A percentile compares a stretch with the other conserved stretches of the same genome.
phyloP scores from a whole-genome alignment of 2,113 vertebrate species.

The Heterotilapia buettikoferi region DNA sequence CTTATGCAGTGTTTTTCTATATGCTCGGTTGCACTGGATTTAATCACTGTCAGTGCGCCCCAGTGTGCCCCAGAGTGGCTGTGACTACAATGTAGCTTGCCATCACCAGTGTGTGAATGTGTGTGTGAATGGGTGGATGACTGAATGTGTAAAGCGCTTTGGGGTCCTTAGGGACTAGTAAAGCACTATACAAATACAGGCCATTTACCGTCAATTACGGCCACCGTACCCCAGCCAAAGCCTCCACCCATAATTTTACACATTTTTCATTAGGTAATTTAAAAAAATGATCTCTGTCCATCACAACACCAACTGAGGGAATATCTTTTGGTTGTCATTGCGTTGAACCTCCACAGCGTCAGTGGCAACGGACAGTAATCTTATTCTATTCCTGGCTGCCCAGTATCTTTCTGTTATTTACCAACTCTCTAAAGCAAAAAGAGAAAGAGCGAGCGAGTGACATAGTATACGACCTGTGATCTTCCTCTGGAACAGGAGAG shows the following conservation, averaged over 20 bases:
- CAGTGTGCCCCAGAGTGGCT: not conserved
- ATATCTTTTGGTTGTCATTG: not conserved
- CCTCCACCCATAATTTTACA: not conserved
- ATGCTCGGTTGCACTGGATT: not conserved
- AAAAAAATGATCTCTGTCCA: not conserved
- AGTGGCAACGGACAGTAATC: fast-evolving
- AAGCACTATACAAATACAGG: fast-evolving
- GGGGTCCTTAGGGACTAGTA: not conserved
- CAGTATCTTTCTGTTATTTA: not conserved
- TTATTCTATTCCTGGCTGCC: not conserved
- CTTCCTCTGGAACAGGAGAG: not conserved
- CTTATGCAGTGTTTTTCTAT: not conserved
- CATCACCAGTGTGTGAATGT: not conserved
- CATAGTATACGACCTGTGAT: not conserved
- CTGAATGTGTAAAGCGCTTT: not conserved
- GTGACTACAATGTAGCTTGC: not conserved
- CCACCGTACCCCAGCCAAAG: not conserved
- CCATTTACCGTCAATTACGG: not conserved
- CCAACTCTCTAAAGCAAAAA: not conserved
- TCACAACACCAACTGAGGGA: not conserved
- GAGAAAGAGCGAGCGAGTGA: not conserved
- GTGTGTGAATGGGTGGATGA: not conserved
- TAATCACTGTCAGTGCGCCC: not conserved
- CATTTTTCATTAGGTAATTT: not conserved
- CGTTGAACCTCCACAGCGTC: fast-evolving